Base-by-base conservation (phyloP, 2,113 vertebrate species). In the Struthio camelus region DNA sequence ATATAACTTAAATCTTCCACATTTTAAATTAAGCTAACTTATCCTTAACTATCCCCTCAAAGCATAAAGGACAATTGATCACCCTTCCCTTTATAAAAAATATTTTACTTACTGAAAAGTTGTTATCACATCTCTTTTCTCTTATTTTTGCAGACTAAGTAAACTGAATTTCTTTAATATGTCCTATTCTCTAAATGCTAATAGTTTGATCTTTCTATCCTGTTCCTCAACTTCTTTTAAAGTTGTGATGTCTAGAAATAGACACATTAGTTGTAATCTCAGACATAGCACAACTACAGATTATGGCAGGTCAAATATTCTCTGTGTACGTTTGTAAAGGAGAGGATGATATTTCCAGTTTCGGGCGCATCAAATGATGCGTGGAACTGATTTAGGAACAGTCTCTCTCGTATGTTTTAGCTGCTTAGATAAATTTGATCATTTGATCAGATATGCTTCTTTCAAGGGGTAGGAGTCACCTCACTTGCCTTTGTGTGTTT, bases 51-150 rank as follows among this genome's bases (percentile, higher is more conserved):
- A 75, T 70, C 18, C 9, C 72, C 11, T 50, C 5, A 44, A 83
- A 75, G 3, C 34, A 34, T 13, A 80, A 4, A 58, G 14, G 10
- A 66, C 76, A 82, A 61, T 5, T 25, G 12, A 51, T 73, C 10
- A 36, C 1, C 14, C 24, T 70, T 53, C 4, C 62, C 85, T 80
- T 70, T 66, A 25, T 46, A 67, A 27, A 79, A 69, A 71, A 30
- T 30, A 2, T 0, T 7, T 24, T 78, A 16, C 44, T 42, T 1
- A 15, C 15, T 25, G 16, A n/a, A 77, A 77, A 1, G 1, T 3
- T 87, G 6, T 44, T 78, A 22, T 32, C 14, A 3, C 75, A 24
- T 36, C 9, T 65, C 14, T 85, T 17, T 9, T 77, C n/a, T 83
- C 46, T 54, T 46, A 9, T 34, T 87, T 84, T 72, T 90, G 22